Evolutionary conservation across 2,113 vertebrate species (phyloP).

Genomic region (Gambusia affinis): DNA sequence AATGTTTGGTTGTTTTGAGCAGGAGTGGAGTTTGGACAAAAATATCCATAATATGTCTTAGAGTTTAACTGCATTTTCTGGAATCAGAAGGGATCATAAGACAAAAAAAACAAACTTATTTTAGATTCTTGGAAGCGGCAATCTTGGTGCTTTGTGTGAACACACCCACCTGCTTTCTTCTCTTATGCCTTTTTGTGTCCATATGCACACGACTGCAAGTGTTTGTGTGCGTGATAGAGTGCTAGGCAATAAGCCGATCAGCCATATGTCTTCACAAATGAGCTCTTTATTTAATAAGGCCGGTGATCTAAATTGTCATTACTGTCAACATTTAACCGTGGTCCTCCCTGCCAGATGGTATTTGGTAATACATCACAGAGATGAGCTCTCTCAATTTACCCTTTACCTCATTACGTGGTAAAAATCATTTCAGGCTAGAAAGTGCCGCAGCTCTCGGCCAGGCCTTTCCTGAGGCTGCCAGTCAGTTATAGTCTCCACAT

Average conservation of each 20-base stretch:
- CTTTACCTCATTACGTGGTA: constrained; percentile 49
- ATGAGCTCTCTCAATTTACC: constrained; percentile 67
- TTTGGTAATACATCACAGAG: constrained; percentile 62
- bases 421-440: constrained; percentile 47
- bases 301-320: constrained; percentile 77
- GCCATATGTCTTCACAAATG: constrained; percentile 76
- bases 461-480: constrained; percentile 12
- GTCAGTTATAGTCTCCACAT: background rate
- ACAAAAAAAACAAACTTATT: background rate
- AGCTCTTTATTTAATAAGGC: constrained; percentile 78
- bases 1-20: too few species aligned
- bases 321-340: constrained; percentile 77
- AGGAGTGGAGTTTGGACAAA: background rate
- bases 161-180: background rate
- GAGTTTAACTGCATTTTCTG: background rate
- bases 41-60: background rate
- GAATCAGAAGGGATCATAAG: constrained; percentile 4
- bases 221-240: constrained; percentile 46
- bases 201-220: constrained; percentile 3
- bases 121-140: background rate
- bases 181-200: constrained; percentile 1
- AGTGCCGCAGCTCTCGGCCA: constrained; percentile 14
- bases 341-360: constrained; percentile 70
- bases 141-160: background rate
- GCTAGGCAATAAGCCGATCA: constrained; percentile 62